Conservation (phyloP, 2,113 vertebrate species). For the Myodes glareolus region DNA sequence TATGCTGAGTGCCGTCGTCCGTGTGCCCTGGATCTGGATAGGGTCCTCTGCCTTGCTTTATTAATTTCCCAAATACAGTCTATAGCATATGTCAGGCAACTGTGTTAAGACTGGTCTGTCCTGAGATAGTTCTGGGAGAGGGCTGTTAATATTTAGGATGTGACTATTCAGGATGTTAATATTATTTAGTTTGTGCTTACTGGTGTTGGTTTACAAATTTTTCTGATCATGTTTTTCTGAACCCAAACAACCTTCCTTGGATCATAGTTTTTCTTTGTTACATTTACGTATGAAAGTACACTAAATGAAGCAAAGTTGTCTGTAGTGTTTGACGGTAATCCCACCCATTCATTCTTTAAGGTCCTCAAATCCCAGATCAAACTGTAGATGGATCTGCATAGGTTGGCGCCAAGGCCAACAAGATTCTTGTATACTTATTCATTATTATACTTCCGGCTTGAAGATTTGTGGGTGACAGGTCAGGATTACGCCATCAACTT, state of each 20-base stretch:
- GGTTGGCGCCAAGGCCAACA: not conserved
- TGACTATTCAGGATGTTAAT: not conserved
- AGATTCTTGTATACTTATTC: not conserved
- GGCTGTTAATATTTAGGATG: not conserved
- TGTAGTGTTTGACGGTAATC: not conserved
- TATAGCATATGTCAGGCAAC: not conserved
- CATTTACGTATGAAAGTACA: not conserved
- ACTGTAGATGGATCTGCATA: not conserved
- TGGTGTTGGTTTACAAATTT: not conserved
- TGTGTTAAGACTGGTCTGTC: not conserved
- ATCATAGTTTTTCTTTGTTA: not conserved
- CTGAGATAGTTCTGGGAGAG: not conserved
- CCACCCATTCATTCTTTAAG: not conserved
- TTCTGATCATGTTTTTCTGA: not conserved
- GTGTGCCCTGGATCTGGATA: not conserved
- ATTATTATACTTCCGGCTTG: not conserved
- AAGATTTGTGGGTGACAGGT: not conserved
- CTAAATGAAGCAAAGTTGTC: not conserved
- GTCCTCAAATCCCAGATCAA: not conserved
- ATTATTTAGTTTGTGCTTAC: not conserved
- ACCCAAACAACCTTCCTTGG: not conserved
- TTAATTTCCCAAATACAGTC: not conserved
- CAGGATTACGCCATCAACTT: not conserved
- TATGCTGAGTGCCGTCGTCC: not conserved
- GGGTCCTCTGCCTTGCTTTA: not conserved